These are phyloP conservation scores for Aelia acuminata DNA, from an alignment of 2,888 invertebrate genomes.

Conservation along the genomic window DNA sequence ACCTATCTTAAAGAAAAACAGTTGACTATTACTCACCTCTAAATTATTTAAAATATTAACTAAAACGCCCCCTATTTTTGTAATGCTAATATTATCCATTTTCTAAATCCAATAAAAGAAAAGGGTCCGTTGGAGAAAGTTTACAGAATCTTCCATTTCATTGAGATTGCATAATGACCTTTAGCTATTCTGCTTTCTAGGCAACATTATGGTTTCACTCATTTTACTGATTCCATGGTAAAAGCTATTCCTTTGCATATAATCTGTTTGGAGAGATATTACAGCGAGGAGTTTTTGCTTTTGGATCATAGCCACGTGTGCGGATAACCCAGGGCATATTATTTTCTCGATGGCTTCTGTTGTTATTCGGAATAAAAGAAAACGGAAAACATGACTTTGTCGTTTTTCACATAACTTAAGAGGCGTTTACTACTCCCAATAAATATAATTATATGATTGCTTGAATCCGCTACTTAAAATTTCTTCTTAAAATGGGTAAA, in stretches of 20 bases:
- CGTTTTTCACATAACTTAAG: no score
- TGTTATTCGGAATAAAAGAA: no score
- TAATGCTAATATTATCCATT: neutral
- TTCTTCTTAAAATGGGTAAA: no score
- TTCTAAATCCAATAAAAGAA: neutral
- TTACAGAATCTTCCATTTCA: neutral
- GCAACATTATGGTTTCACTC: neutral
- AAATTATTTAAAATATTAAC: no score
- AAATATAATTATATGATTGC: no score
- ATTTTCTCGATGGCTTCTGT: no score
- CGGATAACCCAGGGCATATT: neutral
- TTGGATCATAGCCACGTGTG: neutral
- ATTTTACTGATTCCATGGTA: neutral
- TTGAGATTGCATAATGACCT: slow-evolving; percentile 29
- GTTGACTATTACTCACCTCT: no score
- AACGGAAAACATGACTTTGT: no score
- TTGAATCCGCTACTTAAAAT: no score
- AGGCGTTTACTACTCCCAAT: no score
- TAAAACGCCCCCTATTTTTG: no score
- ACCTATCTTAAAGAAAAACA: no score
- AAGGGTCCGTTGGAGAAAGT: neutral
- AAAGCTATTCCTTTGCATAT: neutral
- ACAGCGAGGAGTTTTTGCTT: neutral
- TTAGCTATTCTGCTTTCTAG: neutral
- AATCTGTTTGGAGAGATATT: neutral